Evolutionary conservation across 2,888 invertebrate genomes (phyloP), one percentile per base, ranked within the genome.

Genomic region (Drosophila parthenogenetica): DNA sequence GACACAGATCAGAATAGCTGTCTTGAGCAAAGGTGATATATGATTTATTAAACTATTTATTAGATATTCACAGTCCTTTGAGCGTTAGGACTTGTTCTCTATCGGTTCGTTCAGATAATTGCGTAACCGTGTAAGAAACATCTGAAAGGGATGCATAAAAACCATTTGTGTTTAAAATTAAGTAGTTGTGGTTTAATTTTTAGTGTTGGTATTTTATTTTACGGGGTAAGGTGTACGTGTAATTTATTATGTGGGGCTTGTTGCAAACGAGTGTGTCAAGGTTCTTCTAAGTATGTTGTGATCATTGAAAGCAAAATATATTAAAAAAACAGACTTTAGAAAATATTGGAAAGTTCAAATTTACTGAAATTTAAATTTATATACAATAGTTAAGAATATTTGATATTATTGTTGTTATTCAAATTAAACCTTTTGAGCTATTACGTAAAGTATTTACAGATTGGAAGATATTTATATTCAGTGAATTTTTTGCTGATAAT

Each of bases 61-160:
- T 29, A 29, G 8, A 29, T 29, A 29, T 29, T 29, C 25, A 29
- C 25, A 8, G 29, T 29, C 29, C 29, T 1, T 17, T 22, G 37
- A 42, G 32, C 37, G 46, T 40, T 65, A 32, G 10, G 37, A 64
- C 29, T 39, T 64, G 42, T 17, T 17, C 39, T 7, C 16, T 13
- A 25, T 17, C 7, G 14, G 11, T 8, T 29, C 35, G n/a, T 42
- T 39, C 14, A 35, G 8, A 39, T 25, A 43, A 10, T 32, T 64
- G 48, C 68, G 68, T 75, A 80, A 78, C 79, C 73, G 78, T 80
- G 70, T 69, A 81, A 78, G 79, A 78, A 80, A 80, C 79, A 80
- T 80, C 79, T 80, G 69, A 80, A 80, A 70, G 66, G 64, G 46
- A 64, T 75, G 66, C 81, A 78, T 59, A 63, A 22, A 64, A 73